Conservation (phyloP, 2,797 vertebrate genomes). For the Brachyrhaphis roseni region DNA sequence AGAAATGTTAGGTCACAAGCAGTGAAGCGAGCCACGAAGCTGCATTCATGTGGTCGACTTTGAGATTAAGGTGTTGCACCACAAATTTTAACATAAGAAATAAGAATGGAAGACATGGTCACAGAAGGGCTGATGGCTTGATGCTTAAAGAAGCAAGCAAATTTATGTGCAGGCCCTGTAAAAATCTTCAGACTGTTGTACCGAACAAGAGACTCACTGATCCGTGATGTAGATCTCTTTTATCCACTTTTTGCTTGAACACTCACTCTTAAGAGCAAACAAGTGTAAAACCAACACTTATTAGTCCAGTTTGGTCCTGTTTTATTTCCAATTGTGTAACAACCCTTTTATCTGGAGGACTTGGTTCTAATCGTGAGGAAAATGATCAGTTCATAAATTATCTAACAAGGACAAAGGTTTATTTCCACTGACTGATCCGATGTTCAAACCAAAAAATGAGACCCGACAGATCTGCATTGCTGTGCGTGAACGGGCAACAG, state of each 20-base stretch:
- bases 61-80: conserved; percentile 17
- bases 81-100: conserved; percentile 13
- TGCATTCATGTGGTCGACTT: background rate
- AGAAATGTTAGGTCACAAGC: conserved; percentile 4
- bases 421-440: conserved; percentile 71
- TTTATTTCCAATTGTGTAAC: conserved; percentile 51
- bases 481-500: background rate
- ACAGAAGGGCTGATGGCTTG: conserved; percentile 4
- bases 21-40: background rate
- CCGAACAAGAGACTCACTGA: conserved; percentile 17
- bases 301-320: conserved; percentile 67
- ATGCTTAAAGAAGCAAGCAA: conserved; percentile 14
- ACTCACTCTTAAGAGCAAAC: conserved; percentile 72
- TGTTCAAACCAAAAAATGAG: background rate
- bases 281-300: conserved; percentile 75
- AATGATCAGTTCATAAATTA: conserved; percentile 79
- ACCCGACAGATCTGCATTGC: background rate
- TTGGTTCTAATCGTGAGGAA: conserved; percentile 68
- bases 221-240: conserved; percentile 21
- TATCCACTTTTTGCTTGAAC: conserved; percentile 61
- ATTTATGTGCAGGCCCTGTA: conserved; percentile 10
- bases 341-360: conserved; percentile 63
- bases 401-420: conserved; percentile 71
- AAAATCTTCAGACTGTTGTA: background rate
- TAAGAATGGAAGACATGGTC: background rate